Evolutionary conservation across 2,888 invertebrate species (phyloP).

Genomic region (Drosophila borborema): DNA sequence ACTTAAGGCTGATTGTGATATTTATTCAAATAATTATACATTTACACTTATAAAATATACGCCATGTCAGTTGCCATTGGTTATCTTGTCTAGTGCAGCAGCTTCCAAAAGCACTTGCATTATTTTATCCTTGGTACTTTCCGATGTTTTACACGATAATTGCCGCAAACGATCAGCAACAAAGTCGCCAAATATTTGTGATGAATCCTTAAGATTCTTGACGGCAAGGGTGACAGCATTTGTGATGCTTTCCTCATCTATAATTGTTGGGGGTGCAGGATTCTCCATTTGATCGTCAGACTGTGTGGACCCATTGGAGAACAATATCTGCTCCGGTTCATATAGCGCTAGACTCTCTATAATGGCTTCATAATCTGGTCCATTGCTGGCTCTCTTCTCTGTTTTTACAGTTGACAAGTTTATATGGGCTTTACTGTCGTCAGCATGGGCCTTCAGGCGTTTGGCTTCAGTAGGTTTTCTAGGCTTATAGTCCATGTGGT

Average conservation of each 20-base stretch:
- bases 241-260: conserved; percentile 62
- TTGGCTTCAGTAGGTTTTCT: conserved; percentile 12
- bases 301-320: conserved; percentile 43
- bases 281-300: conserved; percentile 26
- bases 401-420: conserved; percentile 19
- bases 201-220: conserved; percentile 48
- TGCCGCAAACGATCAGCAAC: conserved; percentile 63
- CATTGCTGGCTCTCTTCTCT: conserved; percentile 23
- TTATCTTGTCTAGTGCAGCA: conserved; percentile 48
- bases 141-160: conserved; percentile 50
- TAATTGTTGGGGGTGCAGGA: neutral
- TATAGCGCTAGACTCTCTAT: conserved; percentile 66
- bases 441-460: conserved; percentile 19
- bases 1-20: conserved; percentile 59
- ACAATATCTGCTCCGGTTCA: conserved; percentile 64
- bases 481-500: conserved; percentile 14
- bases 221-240: conserved; percentile 62
- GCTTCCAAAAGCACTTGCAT: conserved; percentile 65
- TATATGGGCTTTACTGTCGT: neutral
- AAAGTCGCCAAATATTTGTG: conserved; percentile 67
- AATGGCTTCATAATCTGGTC: conserved; percentile 62
- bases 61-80: conserved; percentile 23
- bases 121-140: conserved; percentile 66
- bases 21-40: conserved; percentile 44
- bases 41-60: conserved; percentile 17